Percentiles rank a stretch among this genome's conserved stretches.
Conservation (phyloP, 2,113 vertebrate genomes). For the Ptilonorhynchus violaceus region DNA sequence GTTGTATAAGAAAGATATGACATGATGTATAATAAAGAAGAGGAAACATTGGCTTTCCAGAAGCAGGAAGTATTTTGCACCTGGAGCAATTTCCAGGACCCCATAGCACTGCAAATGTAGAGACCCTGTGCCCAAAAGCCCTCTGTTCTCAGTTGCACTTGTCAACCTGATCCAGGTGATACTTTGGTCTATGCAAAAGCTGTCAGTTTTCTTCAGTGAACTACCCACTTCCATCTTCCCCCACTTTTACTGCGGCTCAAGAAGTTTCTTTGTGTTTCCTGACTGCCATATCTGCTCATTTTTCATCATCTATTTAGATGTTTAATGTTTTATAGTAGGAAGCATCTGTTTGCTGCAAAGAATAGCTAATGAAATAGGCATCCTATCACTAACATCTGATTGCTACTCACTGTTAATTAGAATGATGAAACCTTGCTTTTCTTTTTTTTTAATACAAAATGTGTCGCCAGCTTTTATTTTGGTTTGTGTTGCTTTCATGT, state of each 20-base stretch:
- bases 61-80: background rate
- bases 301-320: background rate
- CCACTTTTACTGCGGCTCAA: background rate
- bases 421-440: background rate
- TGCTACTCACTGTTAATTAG: background rate
- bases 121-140: background rate
- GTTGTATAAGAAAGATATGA: no score
- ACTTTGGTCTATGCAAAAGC: background rate
- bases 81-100: background rate
- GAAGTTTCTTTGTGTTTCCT: background rate
- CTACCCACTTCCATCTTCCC: background rate
- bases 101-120: background rate
- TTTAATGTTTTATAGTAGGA: background rate
- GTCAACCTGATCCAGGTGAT: background rate
- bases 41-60: background rate
- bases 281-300: background rate
- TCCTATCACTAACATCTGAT: background rate
- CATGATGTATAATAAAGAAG: no score
- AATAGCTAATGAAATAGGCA: background rate
- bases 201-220: background rate
- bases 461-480: background rate
- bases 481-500: background rate
- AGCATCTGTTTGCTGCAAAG: background rate
- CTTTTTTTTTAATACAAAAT: background rate
- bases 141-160: background rate